Evolutionary conservation across 2,113 vertebrate genomes (phyloP).

Genomic region (Murina feae): DNA sequence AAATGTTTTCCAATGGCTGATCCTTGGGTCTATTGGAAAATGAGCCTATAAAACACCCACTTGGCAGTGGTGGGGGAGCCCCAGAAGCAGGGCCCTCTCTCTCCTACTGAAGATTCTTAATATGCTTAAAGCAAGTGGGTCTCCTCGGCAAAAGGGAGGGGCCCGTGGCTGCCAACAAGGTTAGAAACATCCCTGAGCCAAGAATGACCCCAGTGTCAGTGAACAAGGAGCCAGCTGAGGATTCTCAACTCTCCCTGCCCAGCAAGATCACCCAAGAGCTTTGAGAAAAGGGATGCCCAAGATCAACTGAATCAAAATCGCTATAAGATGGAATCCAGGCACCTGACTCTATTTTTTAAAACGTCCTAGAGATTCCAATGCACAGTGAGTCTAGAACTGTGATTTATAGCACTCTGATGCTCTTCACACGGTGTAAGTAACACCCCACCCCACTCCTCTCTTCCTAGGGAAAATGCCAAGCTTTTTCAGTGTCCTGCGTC

Average conservation of each 20-base stretch:
- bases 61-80: no score
- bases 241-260: background rate
- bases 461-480: background rate
- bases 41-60: background rate
- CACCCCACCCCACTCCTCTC: background rate
- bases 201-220: background rate
- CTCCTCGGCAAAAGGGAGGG: background rate
- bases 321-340: background rate
- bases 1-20: background rate
- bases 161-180: background rate
- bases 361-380: fast-evolving
- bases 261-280: background rate
- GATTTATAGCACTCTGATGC: fast-evolving
- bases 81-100: background rate
- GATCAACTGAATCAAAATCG: background rate
- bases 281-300: fast-evolving
- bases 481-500: fast-evolving
- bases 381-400: fast-evolving
- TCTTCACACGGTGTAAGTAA: background rate
- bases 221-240: background rate
- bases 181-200: background rate
- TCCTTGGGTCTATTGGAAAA: background rate
- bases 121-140: no score
- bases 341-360: background rate
- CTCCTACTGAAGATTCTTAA: background rate